Conservation (phyloP, 2,113 vertebrate genomes). For the Martes martes region DNA sequence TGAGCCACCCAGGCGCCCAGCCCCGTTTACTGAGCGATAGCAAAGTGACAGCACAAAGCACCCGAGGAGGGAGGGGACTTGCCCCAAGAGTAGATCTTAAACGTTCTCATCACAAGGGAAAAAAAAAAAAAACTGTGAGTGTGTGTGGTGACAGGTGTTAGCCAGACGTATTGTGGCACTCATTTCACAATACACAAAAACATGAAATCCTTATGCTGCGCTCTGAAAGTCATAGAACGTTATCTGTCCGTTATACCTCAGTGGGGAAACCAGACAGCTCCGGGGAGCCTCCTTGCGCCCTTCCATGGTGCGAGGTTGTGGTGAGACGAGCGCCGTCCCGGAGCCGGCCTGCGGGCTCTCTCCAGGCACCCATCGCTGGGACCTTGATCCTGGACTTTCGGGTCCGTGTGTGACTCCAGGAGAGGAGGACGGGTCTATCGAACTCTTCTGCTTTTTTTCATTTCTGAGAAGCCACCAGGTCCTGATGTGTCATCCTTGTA, state of each 20-base stretch:
- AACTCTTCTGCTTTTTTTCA: background rate
- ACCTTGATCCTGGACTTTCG: background rate
- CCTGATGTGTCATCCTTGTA: background rate
- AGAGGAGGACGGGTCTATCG: background rate
- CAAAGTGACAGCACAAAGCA: too few species aligned
- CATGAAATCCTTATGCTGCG: background rate
- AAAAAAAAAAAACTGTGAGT: background rate
- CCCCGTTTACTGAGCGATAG: background rate
- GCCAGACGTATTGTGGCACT: background rate
- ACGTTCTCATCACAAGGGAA: background rate
- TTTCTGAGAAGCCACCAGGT: background rate
- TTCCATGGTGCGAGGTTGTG: background rate
- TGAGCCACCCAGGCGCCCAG: background rate
- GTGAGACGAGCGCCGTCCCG: accelerated
- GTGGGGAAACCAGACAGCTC: background rate
- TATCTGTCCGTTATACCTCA: background rate
- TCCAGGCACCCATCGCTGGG: too few species aligned
- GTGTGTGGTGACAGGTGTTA: background rate
- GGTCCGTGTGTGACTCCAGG: background rate
- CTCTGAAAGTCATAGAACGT: background rate
- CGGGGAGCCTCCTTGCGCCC: background rate
- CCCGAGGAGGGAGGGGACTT: too few species aligned
- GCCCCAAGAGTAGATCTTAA: too few species aligned
- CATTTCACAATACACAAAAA: background rate
- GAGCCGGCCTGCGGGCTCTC: background rate